Evolutionary conservation across 2,113 vertebrate species (phyloP).

Genomic region (Marcusenius ussheri): DNA sequence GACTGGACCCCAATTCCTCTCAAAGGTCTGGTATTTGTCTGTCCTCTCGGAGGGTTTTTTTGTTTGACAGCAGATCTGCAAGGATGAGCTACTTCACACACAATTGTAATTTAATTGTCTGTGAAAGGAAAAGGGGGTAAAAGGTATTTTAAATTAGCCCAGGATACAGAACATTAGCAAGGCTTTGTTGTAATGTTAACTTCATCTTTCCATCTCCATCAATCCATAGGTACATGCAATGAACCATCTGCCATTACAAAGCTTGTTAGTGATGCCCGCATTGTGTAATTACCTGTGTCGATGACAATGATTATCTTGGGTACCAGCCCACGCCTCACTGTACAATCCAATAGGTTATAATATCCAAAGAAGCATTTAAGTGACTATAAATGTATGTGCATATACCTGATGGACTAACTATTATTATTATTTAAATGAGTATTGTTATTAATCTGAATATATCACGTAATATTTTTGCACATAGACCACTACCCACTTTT

Average conservation of each 20-base stretch:
- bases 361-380: conserved; percentile 11
- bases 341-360: conserved; percentile 44
- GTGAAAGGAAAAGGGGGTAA: conserved; percentile 46
- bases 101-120: conserved; percentile 54
- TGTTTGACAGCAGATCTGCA: conserved; percentile 22
- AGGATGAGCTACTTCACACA: conserved; percentile 51
- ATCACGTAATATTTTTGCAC: neutral
- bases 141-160: conserved; percentile 52
- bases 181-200: conserved; percentile 51
- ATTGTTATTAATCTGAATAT: neutral
- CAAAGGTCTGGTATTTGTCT: neutral
- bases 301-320: conserved; percentile 51
- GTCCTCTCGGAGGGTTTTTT: neutral
- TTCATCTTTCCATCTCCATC: conserved; percentile 52
- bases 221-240: conserved; percentile 51
- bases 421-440: neutral
- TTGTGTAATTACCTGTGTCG: conserved; percentile 63
- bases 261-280: conserved; percentile 59
- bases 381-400: neutral
- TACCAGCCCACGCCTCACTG: conserved; percentile 47
- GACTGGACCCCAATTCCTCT: neutral
- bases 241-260: conserved; percentile 55
- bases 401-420: neutral
- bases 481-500: neutral
- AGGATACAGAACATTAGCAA: conserved; percentile 47